Base-by-base conservation (phyloP, 2,113 vertebrate genomes). In the Andinoacara biseriatus region DNA sequence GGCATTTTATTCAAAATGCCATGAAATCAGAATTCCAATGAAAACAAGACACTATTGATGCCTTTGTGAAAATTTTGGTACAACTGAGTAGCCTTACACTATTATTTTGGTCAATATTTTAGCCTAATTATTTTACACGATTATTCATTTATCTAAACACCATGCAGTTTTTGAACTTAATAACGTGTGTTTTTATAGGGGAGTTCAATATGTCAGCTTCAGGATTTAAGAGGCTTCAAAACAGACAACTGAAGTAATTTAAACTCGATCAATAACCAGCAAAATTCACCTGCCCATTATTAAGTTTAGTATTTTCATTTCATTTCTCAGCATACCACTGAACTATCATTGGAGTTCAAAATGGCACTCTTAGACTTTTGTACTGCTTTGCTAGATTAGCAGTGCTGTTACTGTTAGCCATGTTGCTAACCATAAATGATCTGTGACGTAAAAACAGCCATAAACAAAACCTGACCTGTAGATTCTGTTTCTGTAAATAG, bases 1-100 rank as follows among this genome's bases (percentile, higher is more conserved):
- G 40, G 60, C 43, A 80, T 67, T 69, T 79, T 74, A 77, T 11
- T 75, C 54, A 62, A 7, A 63, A 52, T 69, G 17, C 40, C 49
- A 52, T 72, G 43, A 52, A 52, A 72, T 52, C 26, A 72, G 43
- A 72, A 3, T 52, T 31, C 49, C n/a, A 31, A 54, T 20, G 7
- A 54, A 46, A 20, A 9, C 18, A 54, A 54, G 18, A 20, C 18
- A 20, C 20, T 20, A 20, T 6, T 52, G 24, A 72, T 24, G 52
- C 17, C 24, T 69, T 69, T 69, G 24, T 10, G 65, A 69, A 49
- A 49, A 49, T 49, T 24, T 29, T 5, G 46, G 40, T 49, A 11
- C 18, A 69, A 49, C 15, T 49, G 22, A 15, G 63, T 4, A 67
- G 40, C 63, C 3, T 67, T 15, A 67, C 65, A 13, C 40, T 29